Conservation (phyloP, 2,888 invertebrate genomes). For the Melipona bicolor region DNA sequence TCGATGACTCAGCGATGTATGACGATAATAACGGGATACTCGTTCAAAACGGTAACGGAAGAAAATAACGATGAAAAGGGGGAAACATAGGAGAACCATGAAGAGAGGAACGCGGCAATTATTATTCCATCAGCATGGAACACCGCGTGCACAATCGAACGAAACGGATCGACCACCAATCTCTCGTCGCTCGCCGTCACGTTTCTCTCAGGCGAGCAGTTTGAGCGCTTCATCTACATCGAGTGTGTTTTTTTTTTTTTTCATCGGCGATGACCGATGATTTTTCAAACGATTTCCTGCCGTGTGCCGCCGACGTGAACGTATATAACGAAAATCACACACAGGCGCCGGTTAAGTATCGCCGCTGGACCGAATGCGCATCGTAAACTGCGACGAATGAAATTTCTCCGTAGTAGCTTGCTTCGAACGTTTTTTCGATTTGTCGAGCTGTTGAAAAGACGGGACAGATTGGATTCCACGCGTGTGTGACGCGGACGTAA, state of each 20-base stretch:
- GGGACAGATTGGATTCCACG: slow-evolving; percentile 28
- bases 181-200: slow-evolving; percentile 3
- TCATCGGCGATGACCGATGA: slow-evolving; percentile 8
- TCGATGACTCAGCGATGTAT: too few relatives aligned
- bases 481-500: slow-evolving; percentile 4
- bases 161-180: background rate
- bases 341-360: slow-evolving; percentile 20
- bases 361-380: slow-evolving; percentile 7
- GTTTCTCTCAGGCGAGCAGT: background rate
- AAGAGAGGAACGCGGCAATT: background rate
- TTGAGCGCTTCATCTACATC: background rate
- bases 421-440: background rate
- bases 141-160: background rate
- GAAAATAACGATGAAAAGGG: background rate
- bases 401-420: background rate
- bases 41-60: background rate
- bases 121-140: background rate
- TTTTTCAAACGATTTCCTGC: background rate
- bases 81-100: background rate
- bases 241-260: background rate
- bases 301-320: background rate
- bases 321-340: background rate
- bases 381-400: slow-evolving; percentile 45
- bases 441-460: slow-evolving; percentile 1
- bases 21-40: too few relatives aligned